Evolutionary conservation across 2,888 invertebrate species (phyloP).

Genomic region (Heterodera filipjevi): DNA sequence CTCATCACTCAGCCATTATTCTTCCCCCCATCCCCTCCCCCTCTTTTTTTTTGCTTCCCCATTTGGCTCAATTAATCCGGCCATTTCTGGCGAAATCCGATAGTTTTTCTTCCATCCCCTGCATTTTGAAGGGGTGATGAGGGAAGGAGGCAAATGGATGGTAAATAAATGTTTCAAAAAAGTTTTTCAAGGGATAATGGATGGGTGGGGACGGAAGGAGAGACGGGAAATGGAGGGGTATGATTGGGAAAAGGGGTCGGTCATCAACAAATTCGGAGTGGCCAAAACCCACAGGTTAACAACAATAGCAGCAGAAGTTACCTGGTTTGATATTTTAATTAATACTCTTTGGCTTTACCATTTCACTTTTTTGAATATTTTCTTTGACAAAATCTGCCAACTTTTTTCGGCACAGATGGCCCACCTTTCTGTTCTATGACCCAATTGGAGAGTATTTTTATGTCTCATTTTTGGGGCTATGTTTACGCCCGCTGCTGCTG

Average conservation of each 20-base stretch:
- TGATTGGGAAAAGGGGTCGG: background rate
- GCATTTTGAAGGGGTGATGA: background rate
- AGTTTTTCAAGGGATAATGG: background rate
- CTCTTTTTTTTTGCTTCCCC: background rate
- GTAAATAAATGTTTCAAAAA: conserved; percentile 13
- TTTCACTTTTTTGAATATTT: too few species aligned
- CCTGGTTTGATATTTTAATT: too few species aligned
- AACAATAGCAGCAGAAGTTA: background rate
- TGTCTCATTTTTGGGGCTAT: too few species aligned
- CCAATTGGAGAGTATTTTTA: too few species aligned
- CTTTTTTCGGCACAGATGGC: too few species aligned
- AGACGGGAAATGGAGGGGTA: background rate
- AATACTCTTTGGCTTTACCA: too few species aligned
- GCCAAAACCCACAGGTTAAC: background rate
- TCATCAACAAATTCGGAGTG: background rate
- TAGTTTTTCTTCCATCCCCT: background rate
- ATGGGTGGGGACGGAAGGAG: background rate
- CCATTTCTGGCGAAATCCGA: conserved; percentile 24
- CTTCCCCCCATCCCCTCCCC: background rate
- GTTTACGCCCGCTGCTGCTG: too few species aligned
- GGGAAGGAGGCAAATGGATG: background rate
- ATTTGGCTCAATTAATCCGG: conserved; percentile 14
- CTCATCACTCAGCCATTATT: conserved; percentile 16
- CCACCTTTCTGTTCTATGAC: too few species aligned
- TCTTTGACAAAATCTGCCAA: too few species aligned